Base-by-base conservation (phyloP, 2,888 invertebrate genomes). In the Heliothis peltigera region DNA sequence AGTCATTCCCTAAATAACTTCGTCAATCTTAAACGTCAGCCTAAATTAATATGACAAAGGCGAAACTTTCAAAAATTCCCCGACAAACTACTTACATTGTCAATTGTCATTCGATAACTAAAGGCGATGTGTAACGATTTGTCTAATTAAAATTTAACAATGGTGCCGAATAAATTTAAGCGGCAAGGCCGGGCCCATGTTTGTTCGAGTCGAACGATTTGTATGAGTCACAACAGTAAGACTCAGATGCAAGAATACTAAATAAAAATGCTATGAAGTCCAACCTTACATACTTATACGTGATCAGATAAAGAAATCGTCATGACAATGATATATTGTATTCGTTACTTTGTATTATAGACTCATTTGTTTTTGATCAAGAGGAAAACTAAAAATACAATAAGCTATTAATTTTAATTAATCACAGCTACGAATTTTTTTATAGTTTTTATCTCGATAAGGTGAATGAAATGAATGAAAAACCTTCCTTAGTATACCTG, bases 171-270 rank as follows among this genome's bases (percentile, higher is more conserved):
- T 77, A 66, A 58, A 70, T 71, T 80, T 66, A 54, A 63, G 52
- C 75, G 54, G 57, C 88, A 88, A 89, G 89, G 89, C 67, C 83
- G 76, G 49, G 17, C 17, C 85, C 85, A 64, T 82, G 61, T 85
- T 79, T 76, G 84, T 81, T 49, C 54, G 43, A 70, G 65, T 66
- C 63, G 35, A 64, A 75, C 64, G 28, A 76, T 81, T 77, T 72
- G 75, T 80, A 77, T 82, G 86, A 82, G 49, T 39, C 39, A 39
- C 39, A n/a, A 5, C 39, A 15, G 5, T 5, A 32, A 32, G 39
- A n/a, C 39, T 82, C 77, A 55, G 47, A 44, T 62, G 65, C 47
- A 74, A 59, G 61, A 48, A 43, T 44, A 44, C 49, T 47, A 52
- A 67, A 70, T 46, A 73, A 70, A 56, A 64, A 69, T 46, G 52